Conservation (phyloP, 2,113 vertebrate species). For the Tichodroma muraria region DNA sequence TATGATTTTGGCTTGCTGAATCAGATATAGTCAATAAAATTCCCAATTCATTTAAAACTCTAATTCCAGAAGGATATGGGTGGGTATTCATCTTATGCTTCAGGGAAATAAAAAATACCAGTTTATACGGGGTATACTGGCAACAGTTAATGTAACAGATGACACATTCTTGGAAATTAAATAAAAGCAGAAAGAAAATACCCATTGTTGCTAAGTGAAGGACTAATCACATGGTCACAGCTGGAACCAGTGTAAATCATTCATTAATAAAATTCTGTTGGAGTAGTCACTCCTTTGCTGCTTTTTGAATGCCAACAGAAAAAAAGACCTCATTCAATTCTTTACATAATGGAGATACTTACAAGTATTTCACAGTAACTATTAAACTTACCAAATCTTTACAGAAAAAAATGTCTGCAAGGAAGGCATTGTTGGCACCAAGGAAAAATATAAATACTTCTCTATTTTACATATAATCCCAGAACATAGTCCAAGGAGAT, state of each 20-base stretch:
- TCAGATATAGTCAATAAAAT: conserved; percentile 59
- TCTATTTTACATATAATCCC: background rate
- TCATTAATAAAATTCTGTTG: conserved; percentile 74
- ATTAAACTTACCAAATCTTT: background rate
- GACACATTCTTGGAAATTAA: conserved; percentile 78
- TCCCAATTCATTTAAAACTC: conserved; percentile 56
- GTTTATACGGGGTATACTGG: conserved; percentile 67
- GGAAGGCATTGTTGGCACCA: background rate
- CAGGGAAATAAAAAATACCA: conserved; percentile 65
- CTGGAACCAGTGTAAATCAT: conserved; percentile 74
- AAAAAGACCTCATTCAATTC: background rate
- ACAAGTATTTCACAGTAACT: conserved; percentile 12
- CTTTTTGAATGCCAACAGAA: conserved; percentile 51
- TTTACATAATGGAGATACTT: conserved; percentile 5
- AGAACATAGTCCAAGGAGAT: background rate
- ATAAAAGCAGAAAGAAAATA: conserved; percentile 75
- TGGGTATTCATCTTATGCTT: conserved; percentile 69
- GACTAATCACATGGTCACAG: conserved; percentile 76
- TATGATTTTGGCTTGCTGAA: conserved; percentile 51
- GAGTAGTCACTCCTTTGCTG: conserved; percentile 60
- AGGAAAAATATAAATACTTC: background rate
- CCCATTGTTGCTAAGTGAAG: conserved; percentile 71
- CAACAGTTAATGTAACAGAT: conserved; percentile 72
- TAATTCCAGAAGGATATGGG: conserved; percentile 68
- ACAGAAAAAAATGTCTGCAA: background rate